Conservation (phyloP, 2,113 vertebrate genomes). For the Peromyscus polionotus region DNA sequence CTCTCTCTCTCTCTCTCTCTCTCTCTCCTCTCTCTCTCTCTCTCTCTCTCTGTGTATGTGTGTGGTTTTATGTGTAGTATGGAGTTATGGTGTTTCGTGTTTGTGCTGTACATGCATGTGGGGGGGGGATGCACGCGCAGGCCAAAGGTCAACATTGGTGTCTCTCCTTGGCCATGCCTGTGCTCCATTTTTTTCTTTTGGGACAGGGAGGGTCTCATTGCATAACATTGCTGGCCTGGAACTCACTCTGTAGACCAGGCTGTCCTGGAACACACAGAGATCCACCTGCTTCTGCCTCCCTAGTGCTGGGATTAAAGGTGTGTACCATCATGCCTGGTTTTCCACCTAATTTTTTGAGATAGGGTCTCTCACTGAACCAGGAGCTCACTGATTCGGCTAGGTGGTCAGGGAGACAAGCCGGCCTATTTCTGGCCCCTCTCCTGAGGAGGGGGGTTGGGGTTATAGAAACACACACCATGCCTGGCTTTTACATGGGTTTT, state of each 20-base stretch:
- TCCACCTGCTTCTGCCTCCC: background rate
- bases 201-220: background rate
- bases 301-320: background rate
- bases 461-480: background rate
- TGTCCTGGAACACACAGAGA: background rate
- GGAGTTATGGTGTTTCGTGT: background rate
- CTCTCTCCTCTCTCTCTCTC: too few species aligned
- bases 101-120: background rate
- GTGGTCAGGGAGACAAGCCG: background rate
- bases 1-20: too few species aligned
- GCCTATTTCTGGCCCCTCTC: background rate
- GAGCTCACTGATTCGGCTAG: background rate
- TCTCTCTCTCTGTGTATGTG: background rate
- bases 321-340: background rate
- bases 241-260: background rate
- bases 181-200: background rate
- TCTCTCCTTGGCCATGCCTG: background rate
- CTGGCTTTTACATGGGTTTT: background rate
- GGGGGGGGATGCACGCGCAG: background rate
- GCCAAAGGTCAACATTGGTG: background rate
- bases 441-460: background rate
- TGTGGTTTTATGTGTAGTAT: background rate
- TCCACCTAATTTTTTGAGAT: background rate
- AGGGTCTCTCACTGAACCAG: background rate
- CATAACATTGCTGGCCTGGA: background rate